phyloP scores from a whole-genome alignment of 2,888 invertebrate genomes.

The Callimorpha dominula region DNA sequence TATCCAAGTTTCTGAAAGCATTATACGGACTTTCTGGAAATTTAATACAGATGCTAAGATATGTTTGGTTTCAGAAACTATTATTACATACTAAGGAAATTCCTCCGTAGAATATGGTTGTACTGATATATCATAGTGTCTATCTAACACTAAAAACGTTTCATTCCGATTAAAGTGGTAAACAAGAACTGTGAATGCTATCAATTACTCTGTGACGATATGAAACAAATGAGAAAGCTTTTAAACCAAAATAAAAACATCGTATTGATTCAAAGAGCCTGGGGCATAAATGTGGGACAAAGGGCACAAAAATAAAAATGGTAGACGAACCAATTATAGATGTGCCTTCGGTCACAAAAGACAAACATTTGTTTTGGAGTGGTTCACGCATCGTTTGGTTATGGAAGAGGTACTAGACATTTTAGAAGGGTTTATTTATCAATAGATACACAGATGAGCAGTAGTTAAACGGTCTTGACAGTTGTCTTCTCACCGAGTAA shows the following conservation, averaged over 20 bases:
- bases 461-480: background rate
- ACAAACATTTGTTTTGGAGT: conserved; percentile 49
- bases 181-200: background rate
- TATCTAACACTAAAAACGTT: background rate
- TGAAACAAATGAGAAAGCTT: conserved; percentile 1
- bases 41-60: conserved; percentile 40
- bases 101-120: background rate
- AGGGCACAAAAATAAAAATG: conserved; percentile 43
- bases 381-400: conserved; percentile 40
- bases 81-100: background rate
- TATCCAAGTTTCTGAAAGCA: conserved; percentile 65
- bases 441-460: background rate
- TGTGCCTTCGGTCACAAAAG: conserved; percentile 40
- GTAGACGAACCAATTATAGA: conserved; percentile 54
- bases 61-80: conserved; percentile 3
- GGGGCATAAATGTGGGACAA: conserved; percentile 35
- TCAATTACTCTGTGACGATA: background rate
- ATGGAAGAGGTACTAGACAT: conserved; percentile 8
- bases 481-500: too few relatives aligned
- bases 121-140: background rate
- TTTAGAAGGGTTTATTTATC: conserved; percentile 11
- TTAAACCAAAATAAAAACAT: conserved; percentile 18
- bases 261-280: conserved; percentile 27
- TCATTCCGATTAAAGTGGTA: background rate
- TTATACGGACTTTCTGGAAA: conserved; percentile 55